phyloP scores from a whole-genome alignment of 1,140 invertebrate species.

The Thaumetopoea pityocampa region DNA sequence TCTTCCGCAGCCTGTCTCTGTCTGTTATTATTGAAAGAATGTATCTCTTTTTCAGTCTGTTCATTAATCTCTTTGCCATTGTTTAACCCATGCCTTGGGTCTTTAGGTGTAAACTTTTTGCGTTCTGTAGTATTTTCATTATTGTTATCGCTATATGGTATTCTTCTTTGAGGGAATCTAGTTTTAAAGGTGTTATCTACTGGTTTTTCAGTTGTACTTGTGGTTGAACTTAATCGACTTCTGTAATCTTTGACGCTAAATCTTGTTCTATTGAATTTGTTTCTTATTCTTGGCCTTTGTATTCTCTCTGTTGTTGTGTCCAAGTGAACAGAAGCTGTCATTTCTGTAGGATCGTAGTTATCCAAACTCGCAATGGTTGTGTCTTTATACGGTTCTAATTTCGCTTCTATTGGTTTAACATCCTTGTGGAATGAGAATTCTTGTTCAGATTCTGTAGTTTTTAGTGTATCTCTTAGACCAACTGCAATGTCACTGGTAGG shows the following conservation, averaged over 20 bases:
- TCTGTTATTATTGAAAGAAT: conserved; percentile 34
- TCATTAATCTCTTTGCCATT: conserved; percentile 48
- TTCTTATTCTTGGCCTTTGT: conserved; percentile 53
- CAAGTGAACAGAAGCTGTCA: conserved; percentile 40
- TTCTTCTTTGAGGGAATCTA: conserved; percentile 62
- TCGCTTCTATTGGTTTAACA: conserved; percentile 54
- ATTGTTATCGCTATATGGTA: conserved; percentile 55
- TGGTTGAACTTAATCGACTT: conserved; percentile 71
- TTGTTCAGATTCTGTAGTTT: conserved; percentile 37
- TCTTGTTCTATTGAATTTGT: conserved; percentile 72
- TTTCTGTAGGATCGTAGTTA: conserved; percentile 31
- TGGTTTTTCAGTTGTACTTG: conserved; percentile 71
- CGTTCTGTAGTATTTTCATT: conserved; percentile 63
- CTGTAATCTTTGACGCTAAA: conserved; percentile 80
- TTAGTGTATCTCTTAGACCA: conserved; percentile 46
- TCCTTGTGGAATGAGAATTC: conserved; percentile 66
- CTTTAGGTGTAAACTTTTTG: conserved; percentile 70
- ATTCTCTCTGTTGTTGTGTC: conserved; percentile 45
- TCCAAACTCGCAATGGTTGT: conserved; percentile 42
- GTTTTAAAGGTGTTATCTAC: conserved; percentile 53
- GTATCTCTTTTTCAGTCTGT: conserved; percentile 42
- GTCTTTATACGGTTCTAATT: conserved; percentile 33
- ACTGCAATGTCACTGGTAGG: conserved; percentile 70
- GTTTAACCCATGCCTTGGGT: conserved; percentile 53
- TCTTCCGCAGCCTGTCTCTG: conserved; percentile 39